Percentiles rank a stretch among this genome's conserved stretches.
Conservation (phyloP, 2,888 invertebrate genomes). For the Malacosoma neustria region DNA sequence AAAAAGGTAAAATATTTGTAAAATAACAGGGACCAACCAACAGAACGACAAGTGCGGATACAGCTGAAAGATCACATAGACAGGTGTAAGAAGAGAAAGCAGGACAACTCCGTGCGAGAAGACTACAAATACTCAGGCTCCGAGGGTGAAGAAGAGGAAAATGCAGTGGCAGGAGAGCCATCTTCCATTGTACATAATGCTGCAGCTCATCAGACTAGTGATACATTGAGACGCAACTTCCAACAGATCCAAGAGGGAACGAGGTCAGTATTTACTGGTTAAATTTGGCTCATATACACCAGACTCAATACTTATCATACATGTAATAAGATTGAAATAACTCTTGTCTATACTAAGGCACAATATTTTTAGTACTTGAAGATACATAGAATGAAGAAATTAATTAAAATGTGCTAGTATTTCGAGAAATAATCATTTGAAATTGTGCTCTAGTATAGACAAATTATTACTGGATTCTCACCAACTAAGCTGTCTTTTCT, state of each 20-base stretch:
- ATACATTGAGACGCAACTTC: slow-evolving; percentile 97
- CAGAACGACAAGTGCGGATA: slow-evolving; percentile 97
- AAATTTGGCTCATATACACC: too few relatives aligned
- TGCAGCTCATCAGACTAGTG: slow-evolving; percentile 85
- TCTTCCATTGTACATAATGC: slow-evolving; percentile 93
- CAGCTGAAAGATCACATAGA: slow-evolving; percentile 99
- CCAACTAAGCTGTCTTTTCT: too few relatives aligned
- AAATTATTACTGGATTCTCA: too few relatives aligned
- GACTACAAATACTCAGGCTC: slow-evolving; percentile 94
- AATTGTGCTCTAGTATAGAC: too few relatives aligned
- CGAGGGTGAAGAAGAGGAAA: slow-evolving; percentile 97
- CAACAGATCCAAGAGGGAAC: slow-evolving; percentile 94
- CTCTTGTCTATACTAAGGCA: too few relatives aligned
- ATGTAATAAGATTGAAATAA: not conserved
- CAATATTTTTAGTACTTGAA: too few relatives aligned
- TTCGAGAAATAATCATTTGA: too few relatives aligned
- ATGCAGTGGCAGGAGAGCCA: slow-evolving; percentile 93
- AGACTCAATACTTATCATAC: too few relatives aligned
- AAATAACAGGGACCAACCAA: slow-evolving; percentile 97
- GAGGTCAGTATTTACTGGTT: slow-evolving; percentile 29
- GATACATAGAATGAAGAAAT: too few relatives aligned
- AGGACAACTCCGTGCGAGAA: slow-evolving; percentile 85
- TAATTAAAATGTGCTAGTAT: too few relatives aligned
- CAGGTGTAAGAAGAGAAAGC: slow-evolving; percentile 94
- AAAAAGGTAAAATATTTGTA: too few relatives aligned